Conservation (phyloP, 2,113 vertebrate species). For the Mirounga angustirostris region DNA sequence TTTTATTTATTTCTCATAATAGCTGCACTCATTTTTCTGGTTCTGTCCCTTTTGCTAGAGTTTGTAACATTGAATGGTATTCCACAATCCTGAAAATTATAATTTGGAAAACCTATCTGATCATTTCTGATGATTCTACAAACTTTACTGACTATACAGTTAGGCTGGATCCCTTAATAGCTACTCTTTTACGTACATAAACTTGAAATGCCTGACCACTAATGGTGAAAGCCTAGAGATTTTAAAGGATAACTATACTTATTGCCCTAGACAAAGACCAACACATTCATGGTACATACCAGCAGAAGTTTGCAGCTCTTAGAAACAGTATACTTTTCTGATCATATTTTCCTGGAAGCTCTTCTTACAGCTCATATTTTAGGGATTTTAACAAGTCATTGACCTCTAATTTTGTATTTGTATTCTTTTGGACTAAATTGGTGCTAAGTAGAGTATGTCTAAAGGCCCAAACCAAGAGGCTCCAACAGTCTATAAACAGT, state of each 20-base stretch:
- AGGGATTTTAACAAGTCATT: background rate
- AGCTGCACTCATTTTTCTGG: background rate
- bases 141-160: background rate
- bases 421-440: background rate
- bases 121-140: background rate
- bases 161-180: background rate
- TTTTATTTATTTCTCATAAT: background rate
- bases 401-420: background rate
- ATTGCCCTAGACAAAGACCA: background rate
- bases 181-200: background rate
- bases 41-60: background rate
- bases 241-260: background rate
- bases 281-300: background rate
- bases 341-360: background rate
- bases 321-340: background rate
- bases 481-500: background rate
- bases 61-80: background rate
- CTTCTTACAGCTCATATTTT: background rate
- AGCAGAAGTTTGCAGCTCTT: background rate
- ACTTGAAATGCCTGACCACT: conserved; percentile 2
- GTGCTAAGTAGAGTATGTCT: background rate
- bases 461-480: background rate
- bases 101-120: background rate
- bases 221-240: background rate
- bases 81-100: background rate